phyloP scores from a whole-genome alignment of 2,113 vertebrate genomes.

The Loxodonta africana region DNA sequence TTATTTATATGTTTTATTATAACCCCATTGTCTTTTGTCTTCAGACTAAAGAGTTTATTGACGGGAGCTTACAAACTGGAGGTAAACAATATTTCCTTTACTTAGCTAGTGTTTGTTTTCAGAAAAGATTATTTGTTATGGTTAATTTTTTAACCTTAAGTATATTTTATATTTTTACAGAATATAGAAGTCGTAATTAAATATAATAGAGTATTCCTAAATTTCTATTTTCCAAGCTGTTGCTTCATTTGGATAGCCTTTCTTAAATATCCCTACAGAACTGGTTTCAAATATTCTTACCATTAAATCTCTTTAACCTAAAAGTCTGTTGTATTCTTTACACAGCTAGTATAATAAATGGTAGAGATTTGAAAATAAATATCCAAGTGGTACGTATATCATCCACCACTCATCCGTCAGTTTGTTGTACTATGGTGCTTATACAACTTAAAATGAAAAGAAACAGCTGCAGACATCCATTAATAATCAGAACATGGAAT shows the following conservation, averaged over 20 bases:
- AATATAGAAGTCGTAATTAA: conserved; percentile 25
- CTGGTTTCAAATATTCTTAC: conserved; percentile 33
- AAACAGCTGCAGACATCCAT: no score
- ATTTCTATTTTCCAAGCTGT: conserved; percentile 16
- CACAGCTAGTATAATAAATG: conserved; percentile 7
- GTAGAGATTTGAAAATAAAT: conserved; percentile 46
- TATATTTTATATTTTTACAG: not conserved
- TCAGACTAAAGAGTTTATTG: conserved; percentile 99
- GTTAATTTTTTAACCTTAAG: conserved; percentile 54
- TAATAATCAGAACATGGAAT: no score
- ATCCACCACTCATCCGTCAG: no score
- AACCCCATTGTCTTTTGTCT: conserved; percentile 69
- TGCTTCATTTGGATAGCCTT: conserved; percentile 28
- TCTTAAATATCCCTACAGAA: not conserved
- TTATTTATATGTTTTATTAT: conserved; percentile 54
- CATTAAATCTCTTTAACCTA: conserved; percentile 50
- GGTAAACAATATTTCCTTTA: conserved; percentile 88
- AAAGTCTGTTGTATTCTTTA: conserved; percentile 28
- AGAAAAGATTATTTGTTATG: conserved; percentile 5
- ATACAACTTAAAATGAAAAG: no score
- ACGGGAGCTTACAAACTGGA: conserved; percentile 97
- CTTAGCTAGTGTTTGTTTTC: conserved; percentile 51
- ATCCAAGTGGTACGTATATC: not conserved
- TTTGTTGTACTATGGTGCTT: no score
- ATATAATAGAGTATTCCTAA: not conserved